phyloP scores from a whole-genome alignment of 2,888 invertebrate genomes.

The Parnassius smintheus region DNA sequence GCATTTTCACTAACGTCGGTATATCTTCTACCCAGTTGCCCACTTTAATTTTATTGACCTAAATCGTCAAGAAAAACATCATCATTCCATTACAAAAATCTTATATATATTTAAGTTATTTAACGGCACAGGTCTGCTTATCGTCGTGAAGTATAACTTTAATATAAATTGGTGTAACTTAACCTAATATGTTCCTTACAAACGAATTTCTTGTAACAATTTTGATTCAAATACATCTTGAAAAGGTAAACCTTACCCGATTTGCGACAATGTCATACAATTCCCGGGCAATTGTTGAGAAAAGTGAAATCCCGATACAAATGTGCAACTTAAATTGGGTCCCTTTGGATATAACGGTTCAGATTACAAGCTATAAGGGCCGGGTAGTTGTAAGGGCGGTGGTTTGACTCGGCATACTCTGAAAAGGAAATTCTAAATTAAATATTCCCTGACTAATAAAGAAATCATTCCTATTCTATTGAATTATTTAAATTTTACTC shows the following conservation, averaged over 20 bases:
- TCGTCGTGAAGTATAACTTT: too few relatives aligned
- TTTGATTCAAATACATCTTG: constrained; percentile 32
- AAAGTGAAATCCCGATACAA: constrained; percentile 43
- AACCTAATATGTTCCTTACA: background rate
- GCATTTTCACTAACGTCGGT: too few relatives aligned
- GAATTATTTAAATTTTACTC: background rate
- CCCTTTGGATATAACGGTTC: constrained; percentile 37
- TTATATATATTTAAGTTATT: too few relatives aligned
- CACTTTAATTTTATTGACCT: too few relatives aligned
- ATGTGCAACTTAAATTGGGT: constrained; percentile 54
- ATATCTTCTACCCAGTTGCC: too few relatives aligned
- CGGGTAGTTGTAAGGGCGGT: background rate
- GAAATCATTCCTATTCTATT: background rate
- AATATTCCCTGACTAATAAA: constrained; percentile 8
- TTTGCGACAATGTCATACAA: constrained; percentile 53
- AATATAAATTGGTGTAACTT: too few relatives aligned
- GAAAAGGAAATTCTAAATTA: constrained; percentile 11
- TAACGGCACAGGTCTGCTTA: background rate
- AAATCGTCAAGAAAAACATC: too few relatives aligned
- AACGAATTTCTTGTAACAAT: constrained; percentile 3
- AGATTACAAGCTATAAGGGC: constrained; percentile 25
- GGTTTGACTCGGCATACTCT: background rate
- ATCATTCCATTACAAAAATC: too few relatives aligned
- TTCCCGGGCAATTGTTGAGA: constrained; percentile 54
- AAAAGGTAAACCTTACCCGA: constrained; percentile 37